These are phyloP conservation scores for Phyllotreta cruciferae DNA, from an alignment of 2,888 invertebrate genomes.

Conservation along the genomic window DNA sequence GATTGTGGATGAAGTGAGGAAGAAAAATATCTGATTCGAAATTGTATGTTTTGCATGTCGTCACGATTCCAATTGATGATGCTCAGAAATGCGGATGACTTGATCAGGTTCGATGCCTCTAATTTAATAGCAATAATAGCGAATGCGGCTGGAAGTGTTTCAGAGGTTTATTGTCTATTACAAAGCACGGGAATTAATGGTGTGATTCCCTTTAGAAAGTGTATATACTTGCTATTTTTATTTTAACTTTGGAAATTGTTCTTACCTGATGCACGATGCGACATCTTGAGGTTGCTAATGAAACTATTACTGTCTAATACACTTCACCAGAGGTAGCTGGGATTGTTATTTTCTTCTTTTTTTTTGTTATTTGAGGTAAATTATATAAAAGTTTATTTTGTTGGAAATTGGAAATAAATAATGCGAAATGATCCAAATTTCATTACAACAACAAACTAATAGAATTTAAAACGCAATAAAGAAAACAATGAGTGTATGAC, in stretches of 20 bases:
- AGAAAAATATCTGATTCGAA: neutral
- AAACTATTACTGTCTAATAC: neutral
- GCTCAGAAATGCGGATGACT: constrained; percentile 14
- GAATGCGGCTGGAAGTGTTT: constrained; percentile 5
- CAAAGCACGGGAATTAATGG: neutral
- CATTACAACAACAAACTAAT: no score
- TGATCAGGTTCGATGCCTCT: constrained; percentile 6
- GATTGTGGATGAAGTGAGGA: neutral
- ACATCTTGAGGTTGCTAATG: neutral
- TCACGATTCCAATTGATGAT: constrained; percentile 10
- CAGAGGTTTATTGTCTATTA: constrained; percentile 14
- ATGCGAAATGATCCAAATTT: no score
- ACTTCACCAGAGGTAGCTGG: no score
- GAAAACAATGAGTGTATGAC: no score
- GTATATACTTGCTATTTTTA: no score
- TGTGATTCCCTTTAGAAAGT: neutral
- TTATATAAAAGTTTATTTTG: no score
- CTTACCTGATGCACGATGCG: neutral
- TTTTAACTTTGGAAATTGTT: no score
- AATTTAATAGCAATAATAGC: neutral
- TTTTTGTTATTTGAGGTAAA: no score
- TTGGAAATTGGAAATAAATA: no score
- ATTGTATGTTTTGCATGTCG: constrained; percentile 3
- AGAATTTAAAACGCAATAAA: no score
- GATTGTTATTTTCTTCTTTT: no score